phyloP scores from a whole-genome alignment of 2,888 invertebrate genomes.

The Drosophila quasianomalipes region DNA sequence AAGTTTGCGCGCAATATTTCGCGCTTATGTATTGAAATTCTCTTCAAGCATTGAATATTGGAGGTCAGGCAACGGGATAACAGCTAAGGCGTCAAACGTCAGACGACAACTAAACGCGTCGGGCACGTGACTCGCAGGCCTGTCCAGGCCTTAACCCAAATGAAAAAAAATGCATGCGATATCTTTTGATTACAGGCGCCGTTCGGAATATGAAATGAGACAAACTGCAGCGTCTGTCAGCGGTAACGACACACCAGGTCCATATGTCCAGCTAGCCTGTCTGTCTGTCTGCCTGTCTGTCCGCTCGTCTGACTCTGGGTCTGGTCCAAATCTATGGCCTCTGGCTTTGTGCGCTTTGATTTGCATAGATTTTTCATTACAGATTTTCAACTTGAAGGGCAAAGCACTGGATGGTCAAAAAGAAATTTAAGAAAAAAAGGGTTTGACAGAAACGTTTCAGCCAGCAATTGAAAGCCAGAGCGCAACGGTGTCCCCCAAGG shows the following conservation, averaged over 20 bases:
- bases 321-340: conserved; percentile 29
- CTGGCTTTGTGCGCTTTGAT: conserved; percentile 63
- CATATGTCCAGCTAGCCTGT: conserved; percentile 38
- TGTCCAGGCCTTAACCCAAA: conserved; percentile 36
- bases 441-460: conserved; percentile 51
- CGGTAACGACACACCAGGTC: conserved; percentile 27
- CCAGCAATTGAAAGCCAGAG: conserved; percentile 50
- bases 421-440: conserved; percentile 36
- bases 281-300: conserved; percentile 8
- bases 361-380: conserved; percentile 82
- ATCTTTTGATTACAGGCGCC: conserved; percentile 84
- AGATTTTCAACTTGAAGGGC: conserved; percentile 64
- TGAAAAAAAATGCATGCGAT: conserved; percentile 71
- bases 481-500: conserved; percentile 33
- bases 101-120: conserved; percentile 49
- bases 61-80: conserved; percentile 28
- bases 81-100: conserved; percentile 38
- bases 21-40: conserved; percentile 16
- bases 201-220: conserved; percentile 84
- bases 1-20: background rate
- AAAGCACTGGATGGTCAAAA: conserved; percentile 8
- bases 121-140: conserved; percentile 60
- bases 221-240: conserved; percentile 66
- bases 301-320: conserved; percentile 29
- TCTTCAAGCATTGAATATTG: conserved; percentile 39